A percentile compares a stretch with the other conserved stretches of the same genome.
These are phyloP conservation scores for Gnathonemus echidnorhynchus DNA, from an alignment of 2,113 vertebrate genomes.

Conservation along the genomic window DNA sequence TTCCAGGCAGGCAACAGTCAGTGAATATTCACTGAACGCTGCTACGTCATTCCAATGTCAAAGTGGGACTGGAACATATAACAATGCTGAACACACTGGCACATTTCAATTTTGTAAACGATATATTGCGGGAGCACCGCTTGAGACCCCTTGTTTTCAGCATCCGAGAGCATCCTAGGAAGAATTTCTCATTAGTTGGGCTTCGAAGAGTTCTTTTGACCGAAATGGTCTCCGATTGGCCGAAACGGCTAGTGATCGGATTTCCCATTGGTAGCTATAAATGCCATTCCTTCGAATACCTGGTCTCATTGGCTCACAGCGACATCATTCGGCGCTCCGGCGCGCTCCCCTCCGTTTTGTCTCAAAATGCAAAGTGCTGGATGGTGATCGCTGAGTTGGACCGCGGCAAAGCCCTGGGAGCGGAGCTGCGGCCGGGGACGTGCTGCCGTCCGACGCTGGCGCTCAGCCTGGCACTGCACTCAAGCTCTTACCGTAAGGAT, in stretches of 20 bases:
- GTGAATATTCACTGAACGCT: background rate
- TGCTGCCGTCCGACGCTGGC: background rate
- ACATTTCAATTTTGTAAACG: background rate
- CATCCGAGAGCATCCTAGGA: background rate
- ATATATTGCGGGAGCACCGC: background rate
- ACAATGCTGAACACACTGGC: background rate
- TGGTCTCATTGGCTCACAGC: conserved; percentile 40
- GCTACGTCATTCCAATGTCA: background rate
- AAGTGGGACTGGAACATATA: background rate
- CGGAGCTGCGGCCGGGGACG: background rate
- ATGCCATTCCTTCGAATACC: background rate
- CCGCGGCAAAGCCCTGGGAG: background rate
- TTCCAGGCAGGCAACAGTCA: background rate
- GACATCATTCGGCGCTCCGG: conserved; percentile 44
- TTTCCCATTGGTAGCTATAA: conserved; percentile 23
- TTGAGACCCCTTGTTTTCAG: background rate
- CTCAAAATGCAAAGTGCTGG: conserved; percentile 51
- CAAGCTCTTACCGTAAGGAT: conserved; percentile 49
- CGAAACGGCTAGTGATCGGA: background rate
- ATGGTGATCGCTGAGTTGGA: conserved; percentile 44
- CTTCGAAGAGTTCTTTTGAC: background rate
- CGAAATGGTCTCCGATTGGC: conserved; percentile 3
- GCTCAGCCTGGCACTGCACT: conserved; percentile 24
- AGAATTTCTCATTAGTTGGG: background rate
- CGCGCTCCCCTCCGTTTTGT: conserved; percentile 52